Conservation (phyloP, 2,113 vertebrate species). For the Rostratula benghalensis region DNA sequence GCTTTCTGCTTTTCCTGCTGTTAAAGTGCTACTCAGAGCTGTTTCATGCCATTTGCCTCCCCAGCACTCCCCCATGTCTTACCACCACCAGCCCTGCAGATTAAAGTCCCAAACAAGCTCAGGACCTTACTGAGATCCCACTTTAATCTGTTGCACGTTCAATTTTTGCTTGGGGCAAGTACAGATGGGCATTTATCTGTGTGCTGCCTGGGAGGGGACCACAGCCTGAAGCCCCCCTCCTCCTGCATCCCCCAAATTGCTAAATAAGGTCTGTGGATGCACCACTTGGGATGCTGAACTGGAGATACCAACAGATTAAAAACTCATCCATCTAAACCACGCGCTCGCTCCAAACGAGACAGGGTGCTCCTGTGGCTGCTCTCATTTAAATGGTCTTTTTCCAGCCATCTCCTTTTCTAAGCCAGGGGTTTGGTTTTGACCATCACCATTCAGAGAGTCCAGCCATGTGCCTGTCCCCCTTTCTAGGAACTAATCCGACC, state of each 20-base stretch:
- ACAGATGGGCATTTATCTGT: neutral
- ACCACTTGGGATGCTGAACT: neutral
- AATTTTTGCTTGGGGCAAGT: neutral
- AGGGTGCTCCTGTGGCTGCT: rapidly evolving
- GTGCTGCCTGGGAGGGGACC: neutral
- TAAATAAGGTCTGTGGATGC: neutral
- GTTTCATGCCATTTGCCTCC: neutral
- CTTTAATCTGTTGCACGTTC: neutral
- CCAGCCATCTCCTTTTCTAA: neutral
- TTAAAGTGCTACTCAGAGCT: neutral
- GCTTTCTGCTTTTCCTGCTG: neutral
- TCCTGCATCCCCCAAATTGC: neutral
- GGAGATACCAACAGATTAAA: neutral
- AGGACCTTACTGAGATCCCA: neutral
- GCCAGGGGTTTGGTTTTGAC: neutral
- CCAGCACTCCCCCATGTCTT: neutral
- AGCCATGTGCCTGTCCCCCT: neutral
- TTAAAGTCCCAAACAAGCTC: neutral
- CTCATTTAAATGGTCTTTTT: neutral
- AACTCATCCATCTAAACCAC: neutral
- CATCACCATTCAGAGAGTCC: neutral
- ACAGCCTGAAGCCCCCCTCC: rapidly evolving
- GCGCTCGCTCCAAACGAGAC: neutral
- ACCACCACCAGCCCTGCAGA: neutral
- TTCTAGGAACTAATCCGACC: neutral